Evolutionary conservation across 1,140 invertebrate genomes (phyloP).

Genomic region (Panagrolaimus sp.): DNA sequence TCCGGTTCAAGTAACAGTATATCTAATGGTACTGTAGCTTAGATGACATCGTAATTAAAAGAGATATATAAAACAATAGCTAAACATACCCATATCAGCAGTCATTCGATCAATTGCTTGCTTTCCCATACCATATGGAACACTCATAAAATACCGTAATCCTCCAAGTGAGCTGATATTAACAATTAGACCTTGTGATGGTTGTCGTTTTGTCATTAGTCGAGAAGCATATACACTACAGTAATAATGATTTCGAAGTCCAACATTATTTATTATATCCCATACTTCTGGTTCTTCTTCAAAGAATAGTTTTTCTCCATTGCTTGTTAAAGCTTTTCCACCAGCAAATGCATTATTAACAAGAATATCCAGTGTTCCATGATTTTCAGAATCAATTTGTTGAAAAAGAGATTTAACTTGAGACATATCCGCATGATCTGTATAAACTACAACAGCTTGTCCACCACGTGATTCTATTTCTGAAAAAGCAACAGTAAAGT

Average conservation of each 20-base stretch:
- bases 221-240: conserved; percentile 60
- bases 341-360: conserved; percentile 61
- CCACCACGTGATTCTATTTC: conserved; percentile 46
- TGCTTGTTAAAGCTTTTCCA: conserved; percentile 35
- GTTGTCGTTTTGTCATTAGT: conserved; percentile 59
- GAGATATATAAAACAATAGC: too few relatives aligned
- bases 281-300: conserved; percentile 53
- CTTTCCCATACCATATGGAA: conserved; percentile 49
- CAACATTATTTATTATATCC: conserved; percentile 61
- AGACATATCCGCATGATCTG: conserved; percentile 59
- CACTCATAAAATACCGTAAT: conserved; percentile 60
- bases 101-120: conserved; percentile 59
- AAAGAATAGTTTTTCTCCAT: conserved; percentile 58
- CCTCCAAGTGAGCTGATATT: conserved; percentile 61
- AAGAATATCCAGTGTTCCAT: conserved; percentile 59
- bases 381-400: conserved; percentile 57
- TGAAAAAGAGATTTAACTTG: conserved; percentile 59
- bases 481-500: too few relatives aligned
- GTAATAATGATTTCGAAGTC: conserved; percentile 61
- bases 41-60: too few relatives aligned
- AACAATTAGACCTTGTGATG: conserved; percentile 59
- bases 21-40: too few relatives aligned
- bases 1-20: too few relatives aligned
- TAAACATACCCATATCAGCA: conserved; percentile 45
- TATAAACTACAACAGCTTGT: conserved; percentile 56